Percentiles rank a stretch among this genome's conserved stretches.
Evolutionary conservation across 2,113 vertebrate species (phyloP).

Genomic region (Vicugna pacos): DNA sequence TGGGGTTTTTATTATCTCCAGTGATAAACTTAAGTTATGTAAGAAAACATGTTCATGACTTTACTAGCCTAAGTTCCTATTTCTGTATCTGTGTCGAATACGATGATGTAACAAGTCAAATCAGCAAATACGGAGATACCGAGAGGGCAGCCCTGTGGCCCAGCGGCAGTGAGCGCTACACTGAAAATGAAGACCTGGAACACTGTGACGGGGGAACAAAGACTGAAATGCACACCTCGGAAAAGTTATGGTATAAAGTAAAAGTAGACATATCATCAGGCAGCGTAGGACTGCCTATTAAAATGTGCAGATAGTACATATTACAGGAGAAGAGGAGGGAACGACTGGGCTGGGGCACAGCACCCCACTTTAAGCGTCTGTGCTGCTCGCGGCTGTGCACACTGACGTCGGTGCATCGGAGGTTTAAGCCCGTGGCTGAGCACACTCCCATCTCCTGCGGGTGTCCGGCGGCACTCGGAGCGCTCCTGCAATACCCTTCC

Average conservation of each 20-base stretch:
- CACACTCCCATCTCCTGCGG: not conserved
- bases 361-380: not conserved
- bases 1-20: not conserved
- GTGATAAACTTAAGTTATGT: not conserved
- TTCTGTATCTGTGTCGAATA: not conserved
- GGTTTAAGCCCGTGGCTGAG: not conserved
- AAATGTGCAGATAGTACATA: not conserved
- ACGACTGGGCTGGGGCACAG: not conserved
- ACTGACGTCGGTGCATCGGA: not conserved
- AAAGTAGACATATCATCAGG: not conserved
- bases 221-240: not conserved
- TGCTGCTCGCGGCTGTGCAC: not conserved
- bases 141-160: not conserved
- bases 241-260: not conserved
- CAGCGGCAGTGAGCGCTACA: not conserved
- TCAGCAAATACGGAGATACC: not conserved
- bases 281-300: not conserved
- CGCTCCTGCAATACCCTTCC: not conserved
- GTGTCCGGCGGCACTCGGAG: not conserved
- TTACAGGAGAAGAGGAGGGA: not conserved
- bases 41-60: not conserved
- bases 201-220: not conserved
- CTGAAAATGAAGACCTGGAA: not conserved
- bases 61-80: not conserved
- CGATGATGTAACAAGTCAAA: not conserved